Percentiles rank a stretch among this genome's conserved stretches.
phyloP scores from a whole-genome alignment of 2,113 vertebrate species.

The Brachyhypopomus gauderio region DNA sequence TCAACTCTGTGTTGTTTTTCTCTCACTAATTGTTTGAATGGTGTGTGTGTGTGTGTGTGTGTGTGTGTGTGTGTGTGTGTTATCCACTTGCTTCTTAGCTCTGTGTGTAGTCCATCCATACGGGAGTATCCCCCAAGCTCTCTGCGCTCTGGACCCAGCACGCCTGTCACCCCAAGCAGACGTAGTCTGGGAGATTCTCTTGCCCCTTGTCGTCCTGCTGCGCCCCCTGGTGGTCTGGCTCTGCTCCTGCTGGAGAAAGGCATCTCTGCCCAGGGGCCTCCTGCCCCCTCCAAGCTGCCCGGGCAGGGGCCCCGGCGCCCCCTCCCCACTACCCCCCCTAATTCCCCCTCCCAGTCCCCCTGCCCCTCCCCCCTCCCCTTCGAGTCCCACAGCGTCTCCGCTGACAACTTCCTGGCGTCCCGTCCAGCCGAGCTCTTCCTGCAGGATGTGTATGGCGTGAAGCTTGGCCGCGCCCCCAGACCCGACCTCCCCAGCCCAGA shows the following conservation, averaged over 20 bases:
- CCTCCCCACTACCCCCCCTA: constrained; percentile 68
- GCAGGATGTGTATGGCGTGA: constrained; percentile 89
- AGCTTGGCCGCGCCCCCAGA: constrained; percentile 67
- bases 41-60: not conserved
- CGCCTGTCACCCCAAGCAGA: constrained; percentile 81
- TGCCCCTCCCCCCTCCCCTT: constrained; percentile 76
- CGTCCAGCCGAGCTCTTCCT: constrained; percentile 94
- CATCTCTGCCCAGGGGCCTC: constrained; percentile 90
- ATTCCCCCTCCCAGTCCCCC: constrained; percentile 73
- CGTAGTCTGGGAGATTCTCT: constrained; percentile 84
- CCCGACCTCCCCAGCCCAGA: constrained; percentile 72
- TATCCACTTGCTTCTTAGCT: constrained; percentile 58
- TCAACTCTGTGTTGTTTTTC: not conserved
- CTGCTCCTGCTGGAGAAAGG: constrained; percentile 90
- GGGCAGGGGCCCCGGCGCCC: constrained; percentile 56
- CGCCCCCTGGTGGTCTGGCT: constrained; percentile 78
- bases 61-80: not conserved
- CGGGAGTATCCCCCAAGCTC: constrained; percentile 74
- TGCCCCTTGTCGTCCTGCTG: constrained; percentile 76
- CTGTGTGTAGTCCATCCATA: constrained; percentile 66
- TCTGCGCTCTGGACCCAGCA: constrained; percentile 76
- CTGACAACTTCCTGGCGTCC: constrained; percentile 92
- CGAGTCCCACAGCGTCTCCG: constrained; percentile 73
- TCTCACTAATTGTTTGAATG: no score
- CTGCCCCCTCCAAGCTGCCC: constrained; percentile 59